A percentile compares a stretch with the other conserved stretches of the same genome.
phyloP scores from a whole-genome alignment of 1,140 invertebrate genomes.

The Eupristina koningsbergeri region DNA sequence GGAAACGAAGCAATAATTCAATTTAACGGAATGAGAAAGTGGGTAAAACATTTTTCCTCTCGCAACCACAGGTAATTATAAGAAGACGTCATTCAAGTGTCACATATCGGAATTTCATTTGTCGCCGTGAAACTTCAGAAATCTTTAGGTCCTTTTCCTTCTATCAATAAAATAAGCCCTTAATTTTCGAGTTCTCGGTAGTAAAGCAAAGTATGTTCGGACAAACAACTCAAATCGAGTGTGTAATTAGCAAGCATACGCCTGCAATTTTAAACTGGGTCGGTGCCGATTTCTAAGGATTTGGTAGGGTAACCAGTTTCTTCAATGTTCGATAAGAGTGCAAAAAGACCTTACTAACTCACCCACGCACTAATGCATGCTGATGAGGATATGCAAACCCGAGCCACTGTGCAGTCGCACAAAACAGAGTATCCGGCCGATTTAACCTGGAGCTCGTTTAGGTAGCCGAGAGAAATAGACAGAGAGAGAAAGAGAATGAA shows the following conservation, averaged over 20 bases:
- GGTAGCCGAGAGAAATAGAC: slow-evolving; percentile 38
- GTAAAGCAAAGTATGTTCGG: neutral
- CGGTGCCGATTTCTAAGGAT: neutral
- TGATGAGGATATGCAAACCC: neutral
- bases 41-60: neutral
- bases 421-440: slow-evolving; percentile 55
- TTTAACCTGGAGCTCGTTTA: slow-evolving; percentile 63
- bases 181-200: neutral
- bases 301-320: slow-evolving; percentile 17
- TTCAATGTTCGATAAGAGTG: slow-evolving; percentile 16
- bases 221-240: slow-evolving; percentile 30
- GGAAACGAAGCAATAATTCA: neutral
- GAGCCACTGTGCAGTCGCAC: neutral
- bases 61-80: slow-evolving; percentile 38
- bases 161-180: slow-evolving; percentile 33
- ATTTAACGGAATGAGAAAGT: neutral
- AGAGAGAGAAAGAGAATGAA: slow-evolving; percentile 54
- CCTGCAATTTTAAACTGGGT: slow-evolving; percentile 41
- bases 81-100: neutral
- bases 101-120: neutral
- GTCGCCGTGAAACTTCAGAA: neutral
- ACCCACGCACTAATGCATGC: neutral
- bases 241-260: slow-evolving; percentile 4
- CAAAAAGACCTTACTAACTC: neutral
- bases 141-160: neutral